Percentiles rank a stretch among this genome's conserved stretches.
Conservation (phyloP, 2,888 invertebrate genomes). For the Mesorhabditis spiculigera region DNA sequence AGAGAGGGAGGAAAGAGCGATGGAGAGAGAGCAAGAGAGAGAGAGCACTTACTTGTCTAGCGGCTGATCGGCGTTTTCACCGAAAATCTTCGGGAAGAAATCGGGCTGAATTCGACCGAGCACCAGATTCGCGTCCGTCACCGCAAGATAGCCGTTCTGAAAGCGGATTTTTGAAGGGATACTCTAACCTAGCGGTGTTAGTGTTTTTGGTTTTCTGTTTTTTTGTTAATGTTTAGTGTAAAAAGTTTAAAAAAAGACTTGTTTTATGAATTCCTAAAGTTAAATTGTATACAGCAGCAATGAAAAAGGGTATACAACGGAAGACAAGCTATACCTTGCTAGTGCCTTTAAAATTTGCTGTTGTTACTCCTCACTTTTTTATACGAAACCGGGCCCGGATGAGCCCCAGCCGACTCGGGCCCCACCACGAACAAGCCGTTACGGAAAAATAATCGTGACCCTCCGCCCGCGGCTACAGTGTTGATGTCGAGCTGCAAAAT, state of each 20-base stretch:
- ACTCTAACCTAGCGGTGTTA: no score
- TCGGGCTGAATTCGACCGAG: slow-evolving; percentile 86
- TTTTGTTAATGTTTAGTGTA: no score
- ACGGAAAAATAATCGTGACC: slow-evolving; percentile 86
- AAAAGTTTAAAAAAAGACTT: no score
- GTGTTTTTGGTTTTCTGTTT: no score
- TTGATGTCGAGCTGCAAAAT: slow-evolving; percentile 88
- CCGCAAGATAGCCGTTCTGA: slow-evolving; percentile 81
- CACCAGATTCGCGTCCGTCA: slow-evolving; percentile 93
- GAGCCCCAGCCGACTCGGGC: slow-evolving; percentile 77
- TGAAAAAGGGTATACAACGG: no score
- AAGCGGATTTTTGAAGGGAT: no score
- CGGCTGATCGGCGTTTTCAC: slow-evolving; percentile 80
- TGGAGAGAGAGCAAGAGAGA: no score
- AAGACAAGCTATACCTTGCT: no score
- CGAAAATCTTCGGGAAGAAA: slow-evolving; percentile 95
- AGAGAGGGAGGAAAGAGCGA: no score
- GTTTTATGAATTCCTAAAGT: no score
- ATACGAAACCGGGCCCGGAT: slow-evolving; percentile 88
- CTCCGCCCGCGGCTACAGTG: slow-evolving; percentile 97
- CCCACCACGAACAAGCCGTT: slow-evolving; percentile 90
- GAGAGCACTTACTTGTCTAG: slow-evolving; percentile 68
- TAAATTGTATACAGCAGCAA: no score
- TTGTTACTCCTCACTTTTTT: slow-evolving; percentile 16
- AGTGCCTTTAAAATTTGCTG: no score